A percentile compares a stretch with the other conserved stretches of the same genome.
Evolutionary conservation across 2,113 vertebrate species (phyloP).

Genomic region (Manacus vitellinus): DNA sequence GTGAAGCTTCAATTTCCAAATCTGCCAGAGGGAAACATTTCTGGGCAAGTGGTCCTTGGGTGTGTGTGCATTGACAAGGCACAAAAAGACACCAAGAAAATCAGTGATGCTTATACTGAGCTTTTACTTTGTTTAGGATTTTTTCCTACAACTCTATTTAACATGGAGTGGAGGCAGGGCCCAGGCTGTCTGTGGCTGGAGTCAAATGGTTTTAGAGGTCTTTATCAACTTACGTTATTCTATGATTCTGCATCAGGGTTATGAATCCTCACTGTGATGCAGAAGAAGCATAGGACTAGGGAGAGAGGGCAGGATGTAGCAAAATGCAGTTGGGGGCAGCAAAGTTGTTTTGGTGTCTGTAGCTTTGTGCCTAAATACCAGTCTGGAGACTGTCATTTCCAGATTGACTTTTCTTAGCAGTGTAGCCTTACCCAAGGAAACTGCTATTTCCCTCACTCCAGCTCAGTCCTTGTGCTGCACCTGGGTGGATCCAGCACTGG

Average conservation of each 20-base stretch:
- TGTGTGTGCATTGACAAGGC: not conserved
- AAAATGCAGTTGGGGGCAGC: not conserved
- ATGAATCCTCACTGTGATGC: not conserved
- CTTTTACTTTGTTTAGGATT: not conserved
- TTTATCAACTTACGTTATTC: not conserved
- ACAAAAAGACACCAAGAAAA: not conserved
- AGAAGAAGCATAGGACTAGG: not conserved
- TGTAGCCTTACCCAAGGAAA: not conserved
- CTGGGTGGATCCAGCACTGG: not conserved
- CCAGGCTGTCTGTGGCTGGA: not conserved
- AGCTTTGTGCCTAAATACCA: not conserved
- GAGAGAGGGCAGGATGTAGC: fast-evolving
- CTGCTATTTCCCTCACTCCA: not conserved
- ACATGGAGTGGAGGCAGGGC: fast-evolving
- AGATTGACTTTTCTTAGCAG: not conserved
- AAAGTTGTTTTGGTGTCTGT: fast-evolving
- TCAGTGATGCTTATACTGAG: not conserved
- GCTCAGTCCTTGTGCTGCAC: not conserved
- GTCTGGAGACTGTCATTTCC: not conserved
- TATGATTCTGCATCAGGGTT: not conserved
- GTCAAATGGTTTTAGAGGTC: fast-evolving
- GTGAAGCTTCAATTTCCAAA: not conserved
- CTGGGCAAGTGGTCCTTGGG: not conserved
- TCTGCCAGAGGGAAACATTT: not conserved
- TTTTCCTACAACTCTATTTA: not conserved